phyloP scores from a whole-genome alignment of 1,140 invertebrate species.

The Drosophila santomea region DNA sequence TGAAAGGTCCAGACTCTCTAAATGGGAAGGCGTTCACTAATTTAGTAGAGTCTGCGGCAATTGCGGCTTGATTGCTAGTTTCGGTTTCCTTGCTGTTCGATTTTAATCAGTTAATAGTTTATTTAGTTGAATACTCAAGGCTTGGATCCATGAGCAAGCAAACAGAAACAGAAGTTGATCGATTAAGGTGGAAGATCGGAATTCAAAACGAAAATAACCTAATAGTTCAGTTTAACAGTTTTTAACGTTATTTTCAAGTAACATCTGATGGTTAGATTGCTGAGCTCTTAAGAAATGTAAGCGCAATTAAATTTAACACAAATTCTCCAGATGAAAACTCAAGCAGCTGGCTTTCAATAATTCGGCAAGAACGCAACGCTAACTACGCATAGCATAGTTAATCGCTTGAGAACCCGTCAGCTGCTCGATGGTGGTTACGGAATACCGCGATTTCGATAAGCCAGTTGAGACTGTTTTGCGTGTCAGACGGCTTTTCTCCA shows the following conservation, averaged over 20 bases:
- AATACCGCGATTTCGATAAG: constrained; percentile 10
- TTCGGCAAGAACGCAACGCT: constrained; percentile 24
- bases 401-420: constrained; percentile 25
- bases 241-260: too few relatives aligned
- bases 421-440: constrained; percentile 10
- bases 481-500: constrained; percentile 30
- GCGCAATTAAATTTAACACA: constrained; percentile 4
- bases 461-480: constrained; percentile 37
- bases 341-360: constrained; percentile 14
- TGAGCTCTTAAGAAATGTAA: not conserved
- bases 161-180: constrained; percentile 10
- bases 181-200: constrained; percentile 1
- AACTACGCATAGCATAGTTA: constrained; percentile 46
- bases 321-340: constrained; percentile 23
- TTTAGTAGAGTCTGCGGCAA: constrained; percentile 58
- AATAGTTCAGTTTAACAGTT: too few relatives aligned
- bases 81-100: constrained; percentile 51
- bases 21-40: constrained; percentile 72
- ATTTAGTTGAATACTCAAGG: constrained; percentile 61
- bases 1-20: constrained; percentile 61
- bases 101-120: constrained; percentile 83
- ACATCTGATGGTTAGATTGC: too few relatives aligned
- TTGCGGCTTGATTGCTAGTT: constrained; percentile 68
- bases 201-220: too few relatives aligned
- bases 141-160: constrained; percentile 2